Percentiles rank a stretch among this genome's conserved stretches.
Conservation (phyloP, 2,797 vertebrate genomes). For the Acanthornis magna region DNA sequence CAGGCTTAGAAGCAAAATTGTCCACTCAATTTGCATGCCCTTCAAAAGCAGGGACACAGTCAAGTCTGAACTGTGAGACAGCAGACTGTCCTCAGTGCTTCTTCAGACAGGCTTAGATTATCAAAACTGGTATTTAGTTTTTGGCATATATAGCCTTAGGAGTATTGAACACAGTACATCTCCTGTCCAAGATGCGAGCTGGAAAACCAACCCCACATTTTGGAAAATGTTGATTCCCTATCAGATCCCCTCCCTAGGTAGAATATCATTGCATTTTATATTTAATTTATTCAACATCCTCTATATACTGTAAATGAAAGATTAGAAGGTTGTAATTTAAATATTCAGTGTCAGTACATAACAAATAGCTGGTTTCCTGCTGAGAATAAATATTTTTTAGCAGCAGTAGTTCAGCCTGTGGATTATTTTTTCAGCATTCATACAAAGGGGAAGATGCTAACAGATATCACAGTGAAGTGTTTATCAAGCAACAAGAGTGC, state of each 20-base stretch:
- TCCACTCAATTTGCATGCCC: neutral
- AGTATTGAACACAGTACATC: neutral
- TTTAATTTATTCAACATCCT: constrained; percentile 34
- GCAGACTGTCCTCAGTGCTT: neutral
- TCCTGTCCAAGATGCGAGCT: neutral
- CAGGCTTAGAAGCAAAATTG: neutral
- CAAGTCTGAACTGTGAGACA: neutral
- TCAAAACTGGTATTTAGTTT: neutral
- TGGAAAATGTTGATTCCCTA: neutral
- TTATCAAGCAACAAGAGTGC: neutral
- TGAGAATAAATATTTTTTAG: constrained; percentile 31
- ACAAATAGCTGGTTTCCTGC: neutral
- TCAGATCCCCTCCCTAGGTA: neutral
- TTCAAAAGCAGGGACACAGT: neutral
- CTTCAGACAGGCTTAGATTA: neutral
- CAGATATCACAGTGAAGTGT: neutral
- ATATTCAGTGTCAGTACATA: constrained; percentile 2
- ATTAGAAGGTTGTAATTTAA: constrained; percentile 44
- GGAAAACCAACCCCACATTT: neutral
- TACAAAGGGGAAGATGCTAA: neutral
- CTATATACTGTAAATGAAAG: constrained; percentile 10
- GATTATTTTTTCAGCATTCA: neutral
- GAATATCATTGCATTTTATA: constrained; percentile 2
- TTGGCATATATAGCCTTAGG: neutral
- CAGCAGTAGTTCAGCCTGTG: neutral